phyloP scores from a whole-genome alignment of 2,888 invertebrate species.

The Aricia artaxerxes region DNA sequence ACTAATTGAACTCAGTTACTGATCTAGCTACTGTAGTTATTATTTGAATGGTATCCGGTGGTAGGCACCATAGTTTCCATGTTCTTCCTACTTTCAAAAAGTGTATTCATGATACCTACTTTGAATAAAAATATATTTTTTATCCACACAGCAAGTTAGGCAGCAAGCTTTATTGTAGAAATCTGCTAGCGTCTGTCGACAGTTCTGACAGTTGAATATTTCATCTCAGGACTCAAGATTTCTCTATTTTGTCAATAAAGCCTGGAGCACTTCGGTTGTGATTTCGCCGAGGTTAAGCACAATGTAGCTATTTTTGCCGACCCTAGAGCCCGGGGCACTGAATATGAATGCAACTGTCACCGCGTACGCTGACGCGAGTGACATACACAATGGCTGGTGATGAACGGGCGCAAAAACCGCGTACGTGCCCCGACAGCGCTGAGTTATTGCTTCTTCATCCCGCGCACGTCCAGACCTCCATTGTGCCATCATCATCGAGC shows the following conservation, averaged over 20 bases:
- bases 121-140: no score
- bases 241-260: background rate
- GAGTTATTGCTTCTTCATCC: constrained; percentile 32
- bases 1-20: background rate
- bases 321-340: constrained; percentile 39
- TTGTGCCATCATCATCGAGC: constrained; percentile 13
- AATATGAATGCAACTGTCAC: constrained; percentile 54
- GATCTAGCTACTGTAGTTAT: background rate
- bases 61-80: no score
- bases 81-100: no score
- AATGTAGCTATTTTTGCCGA: constrained; percentile 37
- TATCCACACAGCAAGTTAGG: background rate
- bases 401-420: constrained; percentile 45
- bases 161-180: background rate
- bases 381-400: constrained; percentile 46
- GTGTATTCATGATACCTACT: no score
- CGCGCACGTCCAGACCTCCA: constrained; percentile 22
- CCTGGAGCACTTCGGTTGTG: background rate
- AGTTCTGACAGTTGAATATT: background rate
- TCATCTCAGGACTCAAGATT: background rate
- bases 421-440: constrained; percentile 39
- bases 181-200: background rate
- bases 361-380: constrained; percentile 52
- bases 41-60: background rate
- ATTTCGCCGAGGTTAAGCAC: constrained; percentile 27